Conservation (phyloP, 2,888 invertebrate species). For the Heliconius charithonia region DNA sequence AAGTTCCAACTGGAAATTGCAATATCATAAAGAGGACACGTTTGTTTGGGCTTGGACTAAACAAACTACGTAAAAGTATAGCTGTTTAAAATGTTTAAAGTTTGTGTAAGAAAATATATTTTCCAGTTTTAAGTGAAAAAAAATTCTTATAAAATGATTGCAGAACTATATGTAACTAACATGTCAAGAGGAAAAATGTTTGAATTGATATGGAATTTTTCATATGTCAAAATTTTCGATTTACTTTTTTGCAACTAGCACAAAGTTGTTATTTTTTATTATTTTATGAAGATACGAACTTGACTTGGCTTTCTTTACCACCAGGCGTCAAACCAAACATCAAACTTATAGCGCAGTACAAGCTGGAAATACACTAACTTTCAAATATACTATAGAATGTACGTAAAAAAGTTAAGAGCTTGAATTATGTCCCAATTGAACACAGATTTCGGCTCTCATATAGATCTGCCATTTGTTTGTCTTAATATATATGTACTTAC, state of each 20-base stretch:
- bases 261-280: no score
- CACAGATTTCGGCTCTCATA: no score
- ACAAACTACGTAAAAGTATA: constrained; percentile 12
- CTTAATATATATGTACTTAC: no score
- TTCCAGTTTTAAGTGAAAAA: not conserved
- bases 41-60: constrained; percentile 20
- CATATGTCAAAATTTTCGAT: not conserved
- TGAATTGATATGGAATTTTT: not conserved
- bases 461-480: no score
- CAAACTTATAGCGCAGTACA: no score
- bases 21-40: constrained; percentile 33
- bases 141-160: not conserved
- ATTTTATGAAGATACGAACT: no score
- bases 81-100: not conserved
- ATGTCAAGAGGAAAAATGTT: not conserved
- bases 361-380: no score
- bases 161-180: not conserved
- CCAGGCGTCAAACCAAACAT: no score
- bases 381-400: no score
- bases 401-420: no score
- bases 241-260: not conserved
- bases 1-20: constrained; percentile 31
- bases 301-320: no score
- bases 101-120: not conserved
- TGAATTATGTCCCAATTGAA: no score